Conservation (phyloP, 2,888 invertebrate genomes). For the Oasisia sp. region DNA sequence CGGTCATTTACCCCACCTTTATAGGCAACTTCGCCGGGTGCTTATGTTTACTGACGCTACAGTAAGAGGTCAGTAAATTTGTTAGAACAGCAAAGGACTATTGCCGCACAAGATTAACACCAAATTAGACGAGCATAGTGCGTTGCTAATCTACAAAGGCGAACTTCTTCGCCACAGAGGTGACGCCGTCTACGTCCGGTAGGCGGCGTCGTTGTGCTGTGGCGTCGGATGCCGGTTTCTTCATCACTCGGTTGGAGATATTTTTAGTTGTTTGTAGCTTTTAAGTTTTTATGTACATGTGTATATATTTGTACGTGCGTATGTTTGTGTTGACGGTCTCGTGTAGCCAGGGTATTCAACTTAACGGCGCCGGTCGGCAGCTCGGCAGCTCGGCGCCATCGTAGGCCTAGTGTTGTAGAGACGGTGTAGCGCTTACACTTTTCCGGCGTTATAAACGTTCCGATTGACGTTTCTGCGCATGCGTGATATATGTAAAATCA, state of each 20-base stretch:
- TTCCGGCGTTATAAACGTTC: too few relatives aligned
- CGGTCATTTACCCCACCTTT: too few relatives aligned
- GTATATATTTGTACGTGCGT: constrained; percentile 11
- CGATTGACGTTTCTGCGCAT: too few relatives aligned
- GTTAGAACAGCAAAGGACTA: neutral
- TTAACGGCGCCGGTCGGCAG: neutral
- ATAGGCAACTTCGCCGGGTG: neutral
- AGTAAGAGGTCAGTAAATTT: neutral
- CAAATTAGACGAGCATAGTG: neutral
- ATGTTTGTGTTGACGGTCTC: neutral
- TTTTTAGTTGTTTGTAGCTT: constrained; percentile 14
- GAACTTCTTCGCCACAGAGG: neutral
- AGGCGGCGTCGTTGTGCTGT: neutral
- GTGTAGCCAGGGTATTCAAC: constrained; percentile 11
- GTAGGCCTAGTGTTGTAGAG: neutral
- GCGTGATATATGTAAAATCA: too few relatives aligned
- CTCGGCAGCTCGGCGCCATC: neutral
- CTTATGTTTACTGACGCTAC: neutral
- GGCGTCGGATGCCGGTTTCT: neutral
- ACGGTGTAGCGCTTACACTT: too few relatives aligned
- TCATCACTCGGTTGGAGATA: constrained; percentile 8
- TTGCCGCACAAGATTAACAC: neutral
- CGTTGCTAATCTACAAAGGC: neutral
- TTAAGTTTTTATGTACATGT: constrained; percentile 5
- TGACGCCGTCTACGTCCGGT: neutral